Conservation (phyloP, 2,888 invertebrate genomes). For the Trypoxylon attenuatum region DNA sequence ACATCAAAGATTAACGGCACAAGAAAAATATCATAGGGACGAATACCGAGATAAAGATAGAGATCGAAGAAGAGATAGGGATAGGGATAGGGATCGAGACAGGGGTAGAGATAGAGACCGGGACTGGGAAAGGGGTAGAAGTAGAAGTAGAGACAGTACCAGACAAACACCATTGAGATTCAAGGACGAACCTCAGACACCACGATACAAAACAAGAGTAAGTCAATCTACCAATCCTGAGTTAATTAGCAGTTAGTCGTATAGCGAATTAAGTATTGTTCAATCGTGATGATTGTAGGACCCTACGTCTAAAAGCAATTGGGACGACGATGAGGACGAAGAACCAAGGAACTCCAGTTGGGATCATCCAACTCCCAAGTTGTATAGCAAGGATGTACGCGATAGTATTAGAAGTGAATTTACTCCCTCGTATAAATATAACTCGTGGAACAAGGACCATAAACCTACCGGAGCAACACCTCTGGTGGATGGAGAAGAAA, state of each 20-base stretch:
- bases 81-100: constrained; percentile 47
- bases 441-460: constrained; percentile 84
- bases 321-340: constrained; percentile 82
- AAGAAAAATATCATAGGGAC: constrained; percentile 62
- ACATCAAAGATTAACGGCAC: constrained; percentile 69
- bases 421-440: constrained; percentile 91
- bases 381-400: constrained; percentile 70
- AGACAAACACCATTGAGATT: constrained; percentile 77
- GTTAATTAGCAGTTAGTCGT: too few relatives aligned
- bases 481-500: constrained; percentile 78
- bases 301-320: constrained; percentile 81
- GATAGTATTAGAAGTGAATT: constrained; percentile 78
- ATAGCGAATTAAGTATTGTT: too few relatives aligned
- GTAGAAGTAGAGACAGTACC: constrained; percentile 55
- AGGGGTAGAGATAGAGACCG: constrained; percentile 51
- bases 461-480: constrained; percentile 82
- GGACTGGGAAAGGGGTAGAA: constrained; percentile 47
- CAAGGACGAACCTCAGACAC: constrained; percentile 91
- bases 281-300: constrained; percentile 67
- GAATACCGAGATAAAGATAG: constrained; percentile 69
- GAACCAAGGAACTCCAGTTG: constrained; percentile 86
- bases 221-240: too few relatives aligned
- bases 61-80: constrained; percentile 60
- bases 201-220: constrained; percentile 78
- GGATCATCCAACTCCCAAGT: constrained; percentile 93